Evolutionary conservation across 2,888 invertebrate species (phyloP).

Genomic region (Meandrusa payeni): DNA sequence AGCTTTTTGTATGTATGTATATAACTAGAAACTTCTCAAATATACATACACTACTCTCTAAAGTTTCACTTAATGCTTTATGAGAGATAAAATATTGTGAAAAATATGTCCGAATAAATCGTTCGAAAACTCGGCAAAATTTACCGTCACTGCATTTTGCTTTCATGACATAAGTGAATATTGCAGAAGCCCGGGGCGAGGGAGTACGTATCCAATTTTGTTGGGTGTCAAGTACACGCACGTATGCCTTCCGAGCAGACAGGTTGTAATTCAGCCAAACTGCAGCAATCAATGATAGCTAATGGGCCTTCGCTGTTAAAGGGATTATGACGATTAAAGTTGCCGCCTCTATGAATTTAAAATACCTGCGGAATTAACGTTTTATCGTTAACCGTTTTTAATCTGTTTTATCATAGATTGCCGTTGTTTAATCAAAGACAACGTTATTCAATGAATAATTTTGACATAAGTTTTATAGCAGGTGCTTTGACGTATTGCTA

Average conservation of each 20-base stretch:
- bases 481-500: no score
- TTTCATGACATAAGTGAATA: constrained; percentile 18
- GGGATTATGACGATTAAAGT: constrained; percentile 24
- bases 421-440: no score
- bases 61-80: no score
- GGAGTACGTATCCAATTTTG: constrained; percentile 53
- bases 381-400: no score
- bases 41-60: no score
- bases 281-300: constrained; percentile 30
- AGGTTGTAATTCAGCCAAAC: constrained; percentile 30
- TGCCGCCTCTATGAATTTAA: constrained; percentile 17
- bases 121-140: constrained; percentile 7
- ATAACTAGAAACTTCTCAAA: no score
- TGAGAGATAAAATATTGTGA: no score
- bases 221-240: constrained; percentile 60
- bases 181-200: constrained; percentile 15
- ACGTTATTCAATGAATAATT: no score
- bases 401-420: no score
- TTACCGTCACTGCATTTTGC: constrained; percentile 12
- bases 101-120: constrained; percentile 9
- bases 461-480: no score
- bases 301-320: constrained; percentile 18
- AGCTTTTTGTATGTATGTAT: no score
- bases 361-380: constrained; percentile 7
- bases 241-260: constrained; percentile 28